Evolutionary conservation across 2,113 vertebrate species (phyloP).

Genomic region (Myxocyprinus asiaticus): DNA sequence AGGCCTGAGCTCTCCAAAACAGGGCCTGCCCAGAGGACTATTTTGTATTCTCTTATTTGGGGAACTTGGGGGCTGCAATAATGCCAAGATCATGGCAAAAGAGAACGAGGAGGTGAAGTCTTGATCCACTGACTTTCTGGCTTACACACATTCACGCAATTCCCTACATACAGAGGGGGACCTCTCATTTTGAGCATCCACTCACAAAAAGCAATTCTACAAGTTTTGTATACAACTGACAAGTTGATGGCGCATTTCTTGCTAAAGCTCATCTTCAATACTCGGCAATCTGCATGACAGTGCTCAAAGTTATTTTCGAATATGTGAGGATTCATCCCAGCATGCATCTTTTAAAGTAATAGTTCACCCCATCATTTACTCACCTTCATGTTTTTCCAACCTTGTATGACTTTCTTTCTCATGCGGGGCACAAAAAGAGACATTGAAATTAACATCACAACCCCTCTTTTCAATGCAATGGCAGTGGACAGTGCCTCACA

Average conservation of each 20-base stretch:
- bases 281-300: too few relatives aligned
- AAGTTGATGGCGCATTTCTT: too few relatives aligned
- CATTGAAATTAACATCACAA: too few relatives aligned
- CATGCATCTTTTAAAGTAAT: slow-evolving; percentile 35
- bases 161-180: not conserved
- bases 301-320: not conserved
- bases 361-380: too few relatives aligned
- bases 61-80: slow-evolving; percentile 70
- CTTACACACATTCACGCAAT: slow-evolving; percentile 1
- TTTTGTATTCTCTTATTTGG: slow-evolving; percentile 82
- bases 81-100: not conserved
- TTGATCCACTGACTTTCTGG: slow-evolving; percentile 20
- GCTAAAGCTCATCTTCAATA: too few relatives aligned
- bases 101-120: not conserved
- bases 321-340: slow-evolving; percentile 54
- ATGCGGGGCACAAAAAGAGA: too few relatives aligned
- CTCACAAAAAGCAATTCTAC: slow-evolving; percentile 10
- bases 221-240: not conserved
- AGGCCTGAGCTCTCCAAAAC: too few relatives aligned
- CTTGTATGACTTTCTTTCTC: too few relatives aligned
- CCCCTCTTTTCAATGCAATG: too few relatives aligned
- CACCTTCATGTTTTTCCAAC: too few relatives aligned
- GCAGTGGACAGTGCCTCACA: too few relatives aligned
- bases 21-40: slow-evolving; percentile 80
- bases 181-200: not conserved